Base-by-base conservation (phyloP, 2,797 vertebrate species). In the Nothura maculosa region DNA sequence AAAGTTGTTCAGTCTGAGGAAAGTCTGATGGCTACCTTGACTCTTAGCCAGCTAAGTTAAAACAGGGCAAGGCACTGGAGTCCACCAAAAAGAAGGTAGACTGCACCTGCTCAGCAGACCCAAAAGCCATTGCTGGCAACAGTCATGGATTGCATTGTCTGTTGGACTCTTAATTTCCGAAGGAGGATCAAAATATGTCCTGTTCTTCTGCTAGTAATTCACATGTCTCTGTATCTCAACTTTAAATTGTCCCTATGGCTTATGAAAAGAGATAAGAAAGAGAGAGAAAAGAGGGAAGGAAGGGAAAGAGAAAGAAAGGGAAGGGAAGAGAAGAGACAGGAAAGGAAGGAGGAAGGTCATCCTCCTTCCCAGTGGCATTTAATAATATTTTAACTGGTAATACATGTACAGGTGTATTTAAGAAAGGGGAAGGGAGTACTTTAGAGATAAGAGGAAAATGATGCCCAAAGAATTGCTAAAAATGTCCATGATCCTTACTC, bases 11-110 rank as follows among this genome's bases (percentile, higher is more conserved):
- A 36, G 42, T 75, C 24, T 24, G 42, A 22, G 43, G 34, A 9
- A 72, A 95, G 52, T 66, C 21, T 54, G 50, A 69, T 76, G 64
- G 45, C 15, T 88, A 21, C 47, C 32, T 85, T 83, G 30, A 66
- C 79, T 57, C 3, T 2, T 27, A 77, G 45, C 45, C 66, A 83
- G 43, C 27, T 52, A 47, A 42, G 10, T 80, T 64, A 87, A 82
- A 85, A 66, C 63, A 83, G 32, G 42, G 27, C 21, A 45, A 88
- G 64, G 45, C 60, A 61, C 19, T 42, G 63, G 27, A 75, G 17
- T 52, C 78, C 60, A n/a, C 50, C 85, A 61, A n/a, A 92, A 86
- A 90, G 22, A 47, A 81, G 64, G 66, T n/a, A 80, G 79, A 88
- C 27, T 79, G 16, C 38, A 60, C 13, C n/a, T 50, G 62, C 75